Base-by-base conservation (phyloP, 2,113 vertebrate genomes). In the Tragelaphus scriptus region DNA sequence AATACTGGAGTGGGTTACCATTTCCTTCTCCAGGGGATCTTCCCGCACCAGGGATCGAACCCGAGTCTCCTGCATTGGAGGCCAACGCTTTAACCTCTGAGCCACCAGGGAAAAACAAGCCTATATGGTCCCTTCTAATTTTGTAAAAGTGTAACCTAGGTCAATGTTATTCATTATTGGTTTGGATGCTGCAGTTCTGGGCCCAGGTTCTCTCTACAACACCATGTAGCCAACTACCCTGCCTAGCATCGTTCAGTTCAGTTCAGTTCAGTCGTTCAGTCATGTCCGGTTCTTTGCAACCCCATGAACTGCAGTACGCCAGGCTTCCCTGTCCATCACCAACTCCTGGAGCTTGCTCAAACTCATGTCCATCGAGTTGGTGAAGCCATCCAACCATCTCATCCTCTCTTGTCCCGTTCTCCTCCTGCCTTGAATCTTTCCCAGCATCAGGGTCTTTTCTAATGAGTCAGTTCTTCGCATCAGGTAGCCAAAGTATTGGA, bases 291-390 rank as follows among this genome's bases (percentile, higher is more conserved):
- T 71, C 65, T 53, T 53, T 71, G 65, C 0, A 1, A 36, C 19
- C n/a, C 19, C 17, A 71, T 0, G 1, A 71, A 36, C 65, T 71
- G 65, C 9, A 36, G 65, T 17, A 71, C 0, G 1, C 17, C 9
- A 71, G 65, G n/a, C 17, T 36, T 68, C n/a, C n/a, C 65, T 71
- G 9, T 23, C 17, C 65, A 36, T 21, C 65, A 68, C 4, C 65
- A 68, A 11, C 32, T 32, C 17, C 65, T 11, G 65, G 17, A 68
- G 9, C 17, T 68, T 36, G 65, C 65, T 36, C n/a, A 71, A 71
- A 21, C 65, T 21, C 19, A 71, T 71, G n/a, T 11, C 65, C 65
- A 71, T 23, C 2, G 19, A 36, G 65, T 36, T 71, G 65, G 65
- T 23, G 9, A 71, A 71, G n/a, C n/a, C 17, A 71, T 71, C 65